Conservation (phyloP, 1,140 invertebrate species). For the Lutraria rhynchaena region DNA sequence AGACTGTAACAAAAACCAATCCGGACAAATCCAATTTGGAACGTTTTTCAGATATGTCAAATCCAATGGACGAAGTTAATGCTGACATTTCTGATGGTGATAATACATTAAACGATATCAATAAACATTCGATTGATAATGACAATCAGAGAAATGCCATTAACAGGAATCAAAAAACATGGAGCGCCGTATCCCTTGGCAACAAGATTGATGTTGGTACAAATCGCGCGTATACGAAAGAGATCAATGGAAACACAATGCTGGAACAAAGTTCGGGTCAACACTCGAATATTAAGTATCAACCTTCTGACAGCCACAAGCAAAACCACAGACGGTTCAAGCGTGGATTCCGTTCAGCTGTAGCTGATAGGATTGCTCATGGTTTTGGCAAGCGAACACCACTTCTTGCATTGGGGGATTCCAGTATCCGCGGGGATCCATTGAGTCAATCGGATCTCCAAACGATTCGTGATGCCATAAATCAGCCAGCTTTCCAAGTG, state of each 20-base stretch:
- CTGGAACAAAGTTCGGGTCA: neutral
- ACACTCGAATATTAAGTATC: neutral
- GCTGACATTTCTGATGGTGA: neutral
- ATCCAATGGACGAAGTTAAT: neutral
- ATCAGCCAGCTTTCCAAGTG: too few relatives aligned
- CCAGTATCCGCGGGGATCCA: too few relatives aligned
- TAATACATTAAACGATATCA: neutral
- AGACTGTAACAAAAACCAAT: conserved; percentile 8
- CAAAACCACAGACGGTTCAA: neutral
- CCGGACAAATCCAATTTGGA: conserved; percentile 26
- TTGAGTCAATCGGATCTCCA: too few relatives aligned
- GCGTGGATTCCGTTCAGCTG: conserved; percentile 38
- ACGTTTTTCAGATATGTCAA: conserved; percentile 5
- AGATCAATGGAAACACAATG: neutral
- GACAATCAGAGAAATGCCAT: neutral
- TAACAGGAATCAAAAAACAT: neutral
- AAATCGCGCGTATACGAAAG: neutral
- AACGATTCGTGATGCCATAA: too few relatives aligned
- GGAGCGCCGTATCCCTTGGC: neutral
- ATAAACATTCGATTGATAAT: neutral
- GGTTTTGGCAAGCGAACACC: conserved; percentile 37
- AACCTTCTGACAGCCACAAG: neutral
- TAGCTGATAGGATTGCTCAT: conserved; percentile 49
- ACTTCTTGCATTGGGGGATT: too few relatives aligned
- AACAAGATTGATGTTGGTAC: neutral